Evolutionary conservation across 2,888 invertebrate genomes (phyloP).

Genomic region (Leptopilina drosophilae): DNA sequence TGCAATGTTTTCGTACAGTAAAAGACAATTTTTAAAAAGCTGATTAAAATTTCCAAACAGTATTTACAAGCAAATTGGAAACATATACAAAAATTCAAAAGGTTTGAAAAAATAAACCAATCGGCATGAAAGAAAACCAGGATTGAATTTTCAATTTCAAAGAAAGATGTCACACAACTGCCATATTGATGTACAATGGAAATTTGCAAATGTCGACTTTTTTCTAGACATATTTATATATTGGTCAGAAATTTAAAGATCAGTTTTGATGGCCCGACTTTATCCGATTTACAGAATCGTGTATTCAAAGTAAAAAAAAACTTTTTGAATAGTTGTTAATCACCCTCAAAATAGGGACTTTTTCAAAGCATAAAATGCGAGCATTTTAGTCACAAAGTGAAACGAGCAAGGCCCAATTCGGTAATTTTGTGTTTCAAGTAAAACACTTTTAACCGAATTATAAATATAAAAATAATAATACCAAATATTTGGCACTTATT

Average conservation of each 20-base stretch:
- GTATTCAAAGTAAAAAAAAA: neutral
- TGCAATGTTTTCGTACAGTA: too few species aligned
- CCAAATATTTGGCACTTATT: slow-evolving; percentile 37
- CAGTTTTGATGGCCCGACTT: slow-evolving; percentile 26
- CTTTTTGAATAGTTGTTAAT: neutral
- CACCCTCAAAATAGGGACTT: neutral
- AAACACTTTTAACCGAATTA: slow-evolving; percentile 33
- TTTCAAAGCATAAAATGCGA: slow-evolving; percentile 25
- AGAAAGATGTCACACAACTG: slow-evolving; percentile 18
- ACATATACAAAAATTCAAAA: too few species aligned
- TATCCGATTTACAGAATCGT: slow-evolving; percentile 27
- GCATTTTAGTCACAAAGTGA: slow-evolving; percentile 2
- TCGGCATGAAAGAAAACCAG: neutral
- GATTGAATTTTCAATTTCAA: neutral
- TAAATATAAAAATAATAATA: neutral
- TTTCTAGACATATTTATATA: slow-evolving; percentile 23
- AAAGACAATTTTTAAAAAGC: too few species aligned
- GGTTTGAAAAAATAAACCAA: neutral
- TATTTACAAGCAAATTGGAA: too few species aligned
- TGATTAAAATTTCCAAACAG: too few species aligned
- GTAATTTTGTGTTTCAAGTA: slow-evolving; percentile 25
- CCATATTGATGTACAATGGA: slow-evolving; percentile 27
- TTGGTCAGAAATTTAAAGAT: slow-evolving; percentile 1
- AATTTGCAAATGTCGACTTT: slow-evolving; percentile 14
- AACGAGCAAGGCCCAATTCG: neutral